These are phyloP conservation scores for Hystrix brachyura DNA, from an alignment of 2,113 vertebrate species.

Conservation along the genomic window DNA sequence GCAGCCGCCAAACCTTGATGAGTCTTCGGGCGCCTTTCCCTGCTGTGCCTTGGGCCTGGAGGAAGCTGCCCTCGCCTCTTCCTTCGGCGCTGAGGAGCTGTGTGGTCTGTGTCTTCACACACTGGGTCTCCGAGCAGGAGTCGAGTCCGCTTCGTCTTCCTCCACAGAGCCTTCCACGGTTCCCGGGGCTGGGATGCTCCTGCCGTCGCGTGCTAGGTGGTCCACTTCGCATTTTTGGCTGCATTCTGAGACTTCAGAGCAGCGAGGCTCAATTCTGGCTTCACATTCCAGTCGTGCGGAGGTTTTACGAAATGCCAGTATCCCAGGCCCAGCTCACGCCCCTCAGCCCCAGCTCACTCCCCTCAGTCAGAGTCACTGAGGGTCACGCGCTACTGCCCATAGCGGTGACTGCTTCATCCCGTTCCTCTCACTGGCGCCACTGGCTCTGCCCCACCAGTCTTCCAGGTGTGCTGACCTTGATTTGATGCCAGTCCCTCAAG, in stretches of 20 bases:
- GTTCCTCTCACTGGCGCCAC: background rate
- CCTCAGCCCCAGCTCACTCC: background rate
- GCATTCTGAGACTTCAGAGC: background rate
- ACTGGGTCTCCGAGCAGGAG: background rate
- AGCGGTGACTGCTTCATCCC: background rate
- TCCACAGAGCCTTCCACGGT: background rate
- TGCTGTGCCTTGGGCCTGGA: background rate
- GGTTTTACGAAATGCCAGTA: background rate
- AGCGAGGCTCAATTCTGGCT: background rate
- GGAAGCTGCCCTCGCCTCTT: background rate
- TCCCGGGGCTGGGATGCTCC: background rate
- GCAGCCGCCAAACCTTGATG: background rate
- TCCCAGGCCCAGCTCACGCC: background rate
- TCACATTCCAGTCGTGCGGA: background rate
- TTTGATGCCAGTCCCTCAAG: too few relatives aligned
- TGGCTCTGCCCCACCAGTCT: background rate
- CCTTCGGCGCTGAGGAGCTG: background rate
- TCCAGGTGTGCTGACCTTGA: background rate
- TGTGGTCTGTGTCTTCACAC: background rate
- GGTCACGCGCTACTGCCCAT: too few relatives aligned
- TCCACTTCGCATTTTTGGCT: background rate
- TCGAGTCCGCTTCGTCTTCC: background rate
- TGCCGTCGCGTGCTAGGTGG: background rate
- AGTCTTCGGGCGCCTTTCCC: background rate
- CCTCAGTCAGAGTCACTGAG: background rate